Base-by-base conservation (phyloP, 2,113 vertebrate genomes). In the Neodon shergylaensis region DNA sequence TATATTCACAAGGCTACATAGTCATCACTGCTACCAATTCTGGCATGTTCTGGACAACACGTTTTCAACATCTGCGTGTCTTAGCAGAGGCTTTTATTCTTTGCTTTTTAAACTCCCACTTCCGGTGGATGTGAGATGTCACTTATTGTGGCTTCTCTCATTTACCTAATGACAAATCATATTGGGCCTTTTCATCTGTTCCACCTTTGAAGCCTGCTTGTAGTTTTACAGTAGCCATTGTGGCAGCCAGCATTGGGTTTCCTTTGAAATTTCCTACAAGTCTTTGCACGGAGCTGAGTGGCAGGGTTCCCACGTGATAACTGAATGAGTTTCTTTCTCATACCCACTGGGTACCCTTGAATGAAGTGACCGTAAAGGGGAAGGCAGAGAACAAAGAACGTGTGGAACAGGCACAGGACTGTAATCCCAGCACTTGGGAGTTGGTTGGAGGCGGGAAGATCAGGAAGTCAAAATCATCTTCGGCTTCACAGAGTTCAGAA, bases 261-360 rank as follows among this genome's bases (percentile, higher is more conserved):
- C 28, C 16, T 42, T 90, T 66, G 5, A 47, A 17, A 52, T 77
- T n/a, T 44, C 77, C 31, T 42, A 77, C 8, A 72, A 42, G 24
- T 21, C 19, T 96, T 83, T 83, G 3, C 44, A 87, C 54, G 74
- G 36, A 96, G n/a, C 70, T 92, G 77, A 95, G 66, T 49, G 54
- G 49, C 49, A 16, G 42, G 7, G 10, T 28, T 88, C 73, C 14
- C 72, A 61, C 14, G 3, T 93, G 70, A 68, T 78, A 78, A 66
- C 19, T 78, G 21, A 82, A 12, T 72, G 24, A 94, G 76, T 79
- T 96, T 79, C 42, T 87, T 92, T 42, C 54, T 85, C 33, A 88
- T 49, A 72, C 3, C 28, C 19, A 58, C 17, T 68, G 52, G 36
- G 21, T 90, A 54, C 84, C 58, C 14, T 96, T 33, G 31, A 82